These are phyloP conservation scores for Volucella inanis DNA, from an alignment of 2,888 invertebrate genomes.

Conservation along the genomic window DNA sequence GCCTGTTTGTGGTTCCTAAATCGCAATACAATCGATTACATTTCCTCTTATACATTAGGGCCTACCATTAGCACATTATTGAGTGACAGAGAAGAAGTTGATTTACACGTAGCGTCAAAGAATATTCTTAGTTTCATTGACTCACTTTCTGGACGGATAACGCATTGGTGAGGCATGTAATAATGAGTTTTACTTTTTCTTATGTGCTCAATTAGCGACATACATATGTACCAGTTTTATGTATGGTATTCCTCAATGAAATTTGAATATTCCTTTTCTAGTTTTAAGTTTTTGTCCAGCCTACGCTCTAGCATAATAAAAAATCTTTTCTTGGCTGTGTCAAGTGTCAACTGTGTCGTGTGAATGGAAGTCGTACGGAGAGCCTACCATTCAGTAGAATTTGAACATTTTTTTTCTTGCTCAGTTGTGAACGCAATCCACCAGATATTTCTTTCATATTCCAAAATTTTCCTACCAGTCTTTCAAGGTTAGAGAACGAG, in stretches of 20 bases:
- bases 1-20: no score
- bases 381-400: no score
- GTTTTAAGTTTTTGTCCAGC: not conserved
- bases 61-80: slow-evolving; percentile 21
- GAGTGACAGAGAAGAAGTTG: not conserved
- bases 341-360: slow-evolving; percentile 30
- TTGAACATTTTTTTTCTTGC: no score
- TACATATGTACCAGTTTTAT: slow-evolving; percentile 51
- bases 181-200: not conserved
- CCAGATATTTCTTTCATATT: no score
- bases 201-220: slow-evolving; percentile 20
- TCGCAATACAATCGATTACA: not conserved
- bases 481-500: no score
- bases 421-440: no score
- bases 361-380: slow-evolving; percentile 29
- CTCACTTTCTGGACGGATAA: slow-evolving; percentile 6
- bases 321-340: slow-evolving; percentile 38
- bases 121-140: slow-evolving; percentile 27
- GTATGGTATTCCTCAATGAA: slow-evolving; percentile 65
- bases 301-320: slow-evolving; percentile 35
- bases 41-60: slow-evolving; percentile 13
- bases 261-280: slow-evolving; percentile 12
- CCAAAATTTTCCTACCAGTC: no score
- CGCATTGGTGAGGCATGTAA: slow-evolving; percentile 31
- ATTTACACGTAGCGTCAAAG: slow-evolving; percentile 7